Percentiles rank a stretch among this genome's conserved stretches.
phyloP scores from a whole-genome alignment of 2,113 vertebrate genomes.

The Strix aluco region DNA sequence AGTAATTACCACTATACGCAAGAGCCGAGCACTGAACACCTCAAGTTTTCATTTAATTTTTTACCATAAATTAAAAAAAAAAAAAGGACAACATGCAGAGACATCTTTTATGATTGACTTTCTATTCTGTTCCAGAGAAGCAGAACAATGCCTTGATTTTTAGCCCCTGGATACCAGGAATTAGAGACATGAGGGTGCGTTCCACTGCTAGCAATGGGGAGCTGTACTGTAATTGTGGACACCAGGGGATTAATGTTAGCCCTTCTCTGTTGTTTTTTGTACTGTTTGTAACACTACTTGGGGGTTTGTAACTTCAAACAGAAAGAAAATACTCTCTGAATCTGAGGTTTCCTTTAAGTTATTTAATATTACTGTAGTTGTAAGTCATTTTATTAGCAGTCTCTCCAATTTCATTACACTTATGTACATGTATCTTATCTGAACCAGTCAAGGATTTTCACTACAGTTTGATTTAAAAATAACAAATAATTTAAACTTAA shows the following conservation, averaged over 20 bases:
- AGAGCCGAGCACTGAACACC: conserved; percentile 44
- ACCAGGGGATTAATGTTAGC: conserved; percentile 52
- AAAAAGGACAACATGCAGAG: not conserved
- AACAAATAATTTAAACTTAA: conserved; percentile 15
- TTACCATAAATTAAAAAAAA: not conserved
- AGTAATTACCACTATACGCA: conserved; percentile 47
- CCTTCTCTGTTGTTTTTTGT: conserved; percentile 65
- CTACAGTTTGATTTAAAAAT: conserved; percentile 72
- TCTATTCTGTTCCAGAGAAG: conserved; percentile 16
- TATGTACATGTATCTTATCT: conserved; percentile 44
- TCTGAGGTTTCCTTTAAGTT: conserved; percentile 70
- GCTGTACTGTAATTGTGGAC: conserved; percentile 26
- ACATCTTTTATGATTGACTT: conserved; percentile 19
- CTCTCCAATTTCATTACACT: conserved; percentile 63
- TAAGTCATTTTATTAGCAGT: conserved; percentile 61
- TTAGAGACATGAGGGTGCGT: conserved; percentile 37
- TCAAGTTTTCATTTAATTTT: conserved; percentile 42
- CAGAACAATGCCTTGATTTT: conserved; percentile 72
- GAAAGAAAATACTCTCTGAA: conserved; percentile 61
- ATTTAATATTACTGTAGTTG: conserved; percentile 69
- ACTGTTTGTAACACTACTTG: conserved; percentile 80
- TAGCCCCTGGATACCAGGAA: conserved; percentile 58
- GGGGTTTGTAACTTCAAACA: conserved; percentile 65
- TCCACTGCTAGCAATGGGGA: conserved; percentile 53
- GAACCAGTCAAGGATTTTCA: conserved; percentile 78